Conservation (phyloP, 1,140 invertebrate species). For the Scaptodrosophila lebanonensis region DNA sequence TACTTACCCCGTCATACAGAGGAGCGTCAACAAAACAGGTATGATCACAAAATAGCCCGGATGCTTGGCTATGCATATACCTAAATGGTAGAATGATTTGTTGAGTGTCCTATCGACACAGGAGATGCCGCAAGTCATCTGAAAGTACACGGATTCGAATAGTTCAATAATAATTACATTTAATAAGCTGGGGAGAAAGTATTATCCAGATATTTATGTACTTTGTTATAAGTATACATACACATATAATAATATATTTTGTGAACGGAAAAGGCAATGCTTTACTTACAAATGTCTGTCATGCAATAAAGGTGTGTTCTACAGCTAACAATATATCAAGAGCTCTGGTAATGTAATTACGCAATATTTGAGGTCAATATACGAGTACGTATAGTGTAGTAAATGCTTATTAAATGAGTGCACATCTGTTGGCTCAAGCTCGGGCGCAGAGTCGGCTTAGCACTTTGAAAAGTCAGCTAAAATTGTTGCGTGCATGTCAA, state of each 20-base stretch:
- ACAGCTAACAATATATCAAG: too few species aligned
- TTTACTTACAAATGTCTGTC: too few species aligned
- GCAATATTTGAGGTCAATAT: not conserved
- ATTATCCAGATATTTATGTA: too few species aligned
- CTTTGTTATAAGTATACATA: too few species aligned
- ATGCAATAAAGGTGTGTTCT: too few species aligned
- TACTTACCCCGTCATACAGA: conserved; percentile 87
- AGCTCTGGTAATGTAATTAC: too few species aligned
- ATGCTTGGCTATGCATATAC: conserved; percentile 86
- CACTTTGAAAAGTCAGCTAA: conserved; percentile 7
- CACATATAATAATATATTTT: too few species aligned
- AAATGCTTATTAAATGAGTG: too few species aligned
- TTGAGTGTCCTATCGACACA: conserved; percentile 88
- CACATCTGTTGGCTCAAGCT: too few species aligned
- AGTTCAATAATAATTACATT: not conserved
- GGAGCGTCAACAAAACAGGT: conserved; percentile 86
- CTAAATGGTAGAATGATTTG: conserved; percentile 88
- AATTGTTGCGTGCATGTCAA: conserved; percentile 34
- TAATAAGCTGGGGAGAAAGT: conserved; percentile 3
- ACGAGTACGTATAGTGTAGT: too few species aligned
- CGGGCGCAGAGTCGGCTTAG: conserved; percentile 3
- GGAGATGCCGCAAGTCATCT: conserved; percentile 85
- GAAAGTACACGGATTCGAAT: conserved; percentile 74
- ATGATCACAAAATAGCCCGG: conserved; percentile 94
- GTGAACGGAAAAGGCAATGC: too few species aligned